A percentile compares a stretch with the other conserved stretches of the same genome.
These are phyloP conservation scores for Sturnira hondurensis DNA, from an alignment of 2,113 vertebrate genomes.

Conservation along the genomic window DNA sequence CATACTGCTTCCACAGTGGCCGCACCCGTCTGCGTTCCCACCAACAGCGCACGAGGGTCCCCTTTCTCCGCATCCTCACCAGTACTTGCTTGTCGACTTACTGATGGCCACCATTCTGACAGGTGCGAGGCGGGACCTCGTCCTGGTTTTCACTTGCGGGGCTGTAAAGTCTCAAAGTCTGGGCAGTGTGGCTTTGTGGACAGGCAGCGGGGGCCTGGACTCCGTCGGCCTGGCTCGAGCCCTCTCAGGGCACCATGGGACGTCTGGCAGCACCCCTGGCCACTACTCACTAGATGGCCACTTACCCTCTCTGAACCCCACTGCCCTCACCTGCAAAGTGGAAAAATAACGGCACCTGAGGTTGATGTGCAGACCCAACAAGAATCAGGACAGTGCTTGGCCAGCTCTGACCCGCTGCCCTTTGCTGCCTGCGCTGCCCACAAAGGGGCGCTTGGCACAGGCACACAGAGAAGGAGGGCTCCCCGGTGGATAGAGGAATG, in stretches of 20 bases:
- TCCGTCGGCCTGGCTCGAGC: background rate
- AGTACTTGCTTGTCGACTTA: background rate
- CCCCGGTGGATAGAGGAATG: too few relatives aligned
- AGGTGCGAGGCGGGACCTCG: background rate
- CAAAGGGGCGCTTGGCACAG: background rate
- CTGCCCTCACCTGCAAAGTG: background rate
- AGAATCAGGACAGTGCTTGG: background rate
- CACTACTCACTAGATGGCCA: background rate
- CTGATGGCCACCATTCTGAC: background rate
- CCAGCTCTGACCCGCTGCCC: background rate
- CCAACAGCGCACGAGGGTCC: background rate
- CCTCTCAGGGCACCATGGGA: background rate
- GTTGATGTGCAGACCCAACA: background rate
- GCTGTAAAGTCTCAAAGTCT: background rate
- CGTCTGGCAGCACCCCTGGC: too few relatives aligned
- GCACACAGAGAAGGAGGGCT: too few relatives aligned
- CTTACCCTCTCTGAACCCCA: background rate
- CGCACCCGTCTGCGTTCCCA: background rate
- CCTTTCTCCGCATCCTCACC: background rate
- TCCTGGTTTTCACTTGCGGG: background rate
- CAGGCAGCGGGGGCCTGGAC: background rate
- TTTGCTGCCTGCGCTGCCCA: background rate
- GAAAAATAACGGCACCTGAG: background rate
- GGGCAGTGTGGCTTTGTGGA: rapidly evolving
- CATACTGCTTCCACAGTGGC: background rate